A percentile compares a stretch with the other conserved stretches of the same genome.
These are phyloP conservation scores for Esox niger DNA, from an alignment of 2,113 vertebrate genomes.

Conservation along the genomic window DNA sequence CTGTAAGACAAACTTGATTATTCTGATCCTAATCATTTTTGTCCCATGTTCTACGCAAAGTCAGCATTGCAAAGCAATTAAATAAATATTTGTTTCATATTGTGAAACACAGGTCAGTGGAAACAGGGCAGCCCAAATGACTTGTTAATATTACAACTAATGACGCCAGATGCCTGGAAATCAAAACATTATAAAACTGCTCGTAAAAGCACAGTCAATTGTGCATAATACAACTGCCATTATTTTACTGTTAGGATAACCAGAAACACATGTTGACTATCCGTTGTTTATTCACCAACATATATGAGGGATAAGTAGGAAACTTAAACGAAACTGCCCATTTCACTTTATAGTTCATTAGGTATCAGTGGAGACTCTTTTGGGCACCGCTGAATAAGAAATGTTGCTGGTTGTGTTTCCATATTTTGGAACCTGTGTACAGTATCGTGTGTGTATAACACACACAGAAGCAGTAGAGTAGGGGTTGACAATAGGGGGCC, in stretches of 20 bases:
- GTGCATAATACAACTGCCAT: conserved; percentile 48
- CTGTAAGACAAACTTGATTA: too few species aligned
- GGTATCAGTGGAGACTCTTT: neutral
- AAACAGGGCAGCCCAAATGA: conserved; percentile 36
- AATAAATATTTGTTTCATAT: conserved; percentile 4
- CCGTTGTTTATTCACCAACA: conserved; percentile 21
- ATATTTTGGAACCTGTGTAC: neutral
- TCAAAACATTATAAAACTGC: conserved; percentile 53
- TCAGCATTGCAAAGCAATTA: neutral
- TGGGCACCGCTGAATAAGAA: neutral
- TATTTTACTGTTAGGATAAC: conserved; percentile 55
- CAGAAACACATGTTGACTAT: conserved; percentile 47
- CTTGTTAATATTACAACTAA: conserved; percentile 46
- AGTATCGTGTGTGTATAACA: neutral
- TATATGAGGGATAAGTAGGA: conserved; percentile 13
- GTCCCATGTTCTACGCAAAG: too few species aligned
- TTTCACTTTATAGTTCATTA: too few species aligned
- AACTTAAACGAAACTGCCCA: neutral
- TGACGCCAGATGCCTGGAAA: conserved; percentile 54
- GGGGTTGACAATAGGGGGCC: too few species aligned
- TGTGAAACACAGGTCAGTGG: conserved; percentile 3
- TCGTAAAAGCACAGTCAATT: conserved; percentile 52
- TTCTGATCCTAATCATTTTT: too few species aligned
- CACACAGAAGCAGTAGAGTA: neutral
- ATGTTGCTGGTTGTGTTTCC: neutral